Evolutionary conservation across 2,888 invertebrate genomes (phyloP), one percentile per base, ranked within the genome.

Genomic region (Morinoia aosen): DNA sequence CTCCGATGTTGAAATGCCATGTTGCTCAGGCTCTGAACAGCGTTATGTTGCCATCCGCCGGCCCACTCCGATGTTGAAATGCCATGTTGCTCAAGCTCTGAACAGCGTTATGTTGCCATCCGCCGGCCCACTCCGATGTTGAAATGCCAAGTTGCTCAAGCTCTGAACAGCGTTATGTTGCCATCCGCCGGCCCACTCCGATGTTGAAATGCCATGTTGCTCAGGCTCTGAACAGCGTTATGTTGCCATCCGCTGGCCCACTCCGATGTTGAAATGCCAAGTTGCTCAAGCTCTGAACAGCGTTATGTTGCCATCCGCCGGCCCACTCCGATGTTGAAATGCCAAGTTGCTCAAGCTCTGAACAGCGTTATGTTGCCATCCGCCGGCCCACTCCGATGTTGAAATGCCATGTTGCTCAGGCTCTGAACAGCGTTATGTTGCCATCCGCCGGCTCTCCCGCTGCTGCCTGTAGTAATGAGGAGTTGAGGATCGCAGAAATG

Each of bases 151-250:
- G n/a, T 14, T 88, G 1, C 33, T 64, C n/a, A 88, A 33, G 33
- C n/a, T 88, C 25, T 95, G 57, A 4, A n/a, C 76, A 25, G 3
- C 48, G 48, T 48, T 48, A 48, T 5, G 48, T 48, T 48, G 48
- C 48, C 48, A 48, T 48, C 48, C 48, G n/a, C n/a, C n/a, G n/a
- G n/a, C 88, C 40, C 39, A 58, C 90, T 96, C 11, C 94, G 39
- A 5, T 48, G 48, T 5, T 48, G 48, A 4, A 16, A 91, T 90
- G 16, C 56, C 93, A 16, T 58, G n/a, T 14, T 88, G 1, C 33
- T 64, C n/a, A 88, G 4, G 33, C n/a, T 88, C 25, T 95, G 57
- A 4, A n/a, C 76, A 25, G 3, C 48, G 48, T 48, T 48, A 48
- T 5, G 48, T 48, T 48, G 48, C 48, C 48, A 48, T 48, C 48